These are phyloP conservation scores for Drosophila trichaetosa DNA, from an alignment of 2,888 invertebrate genomes.

Conservation along the genomic window DNA sequence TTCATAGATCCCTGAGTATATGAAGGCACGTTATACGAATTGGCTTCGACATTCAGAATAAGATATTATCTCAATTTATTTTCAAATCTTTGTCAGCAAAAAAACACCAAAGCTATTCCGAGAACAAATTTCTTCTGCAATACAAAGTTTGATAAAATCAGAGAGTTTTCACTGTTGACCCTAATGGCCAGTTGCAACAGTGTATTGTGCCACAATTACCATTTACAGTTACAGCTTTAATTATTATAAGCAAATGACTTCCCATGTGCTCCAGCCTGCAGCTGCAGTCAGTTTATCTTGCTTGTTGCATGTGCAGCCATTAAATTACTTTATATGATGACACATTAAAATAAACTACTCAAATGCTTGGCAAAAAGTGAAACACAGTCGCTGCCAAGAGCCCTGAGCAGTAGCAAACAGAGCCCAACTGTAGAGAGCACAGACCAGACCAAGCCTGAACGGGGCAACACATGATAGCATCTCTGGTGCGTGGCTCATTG, in stretches of 20 bases:
- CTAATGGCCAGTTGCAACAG: slow-evolving; percentile 23
- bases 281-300: slow-evolving; percentile 39
- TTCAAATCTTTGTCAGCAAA: background rate
- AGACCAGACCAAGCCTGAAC: background rate
- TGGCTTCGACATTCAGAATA: background rate
- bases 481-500: slow-evolving; percentile 38
- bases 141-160: background rate
- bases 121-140: background rate
- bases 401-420: background rate
- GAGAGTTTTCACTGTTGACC: background rate
- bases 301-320: slow-evolving; percentile 66
- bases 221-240: slow-evolving; percentile 58
- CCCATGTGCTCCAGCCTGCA: background rate
- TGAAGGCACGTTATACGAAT: background rate
- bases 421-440: background rate
- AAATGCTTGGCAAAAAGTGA: slow-evolving; percentile 32
- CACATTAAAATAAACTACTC: slow-evolving; percentile 68
- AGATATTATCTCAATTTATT: background rate
- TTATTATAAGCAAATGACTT: slow-evolving; percentile 59
- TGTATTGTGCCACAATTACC: slow-evolving; percentile 55
- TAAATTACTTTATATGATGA: slow-evolving; percentile 76
- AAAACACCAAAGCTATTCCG: background rate
- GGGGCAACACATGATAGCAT: slow-evolving; percentile 18
- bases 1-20: background rate
- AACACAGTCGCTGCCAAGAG: slow-evolving; percentile 37